Conservation (phyloP, 2,888 invertebrate genomes). For the Pyrrhosoma nymphula region DNA sequence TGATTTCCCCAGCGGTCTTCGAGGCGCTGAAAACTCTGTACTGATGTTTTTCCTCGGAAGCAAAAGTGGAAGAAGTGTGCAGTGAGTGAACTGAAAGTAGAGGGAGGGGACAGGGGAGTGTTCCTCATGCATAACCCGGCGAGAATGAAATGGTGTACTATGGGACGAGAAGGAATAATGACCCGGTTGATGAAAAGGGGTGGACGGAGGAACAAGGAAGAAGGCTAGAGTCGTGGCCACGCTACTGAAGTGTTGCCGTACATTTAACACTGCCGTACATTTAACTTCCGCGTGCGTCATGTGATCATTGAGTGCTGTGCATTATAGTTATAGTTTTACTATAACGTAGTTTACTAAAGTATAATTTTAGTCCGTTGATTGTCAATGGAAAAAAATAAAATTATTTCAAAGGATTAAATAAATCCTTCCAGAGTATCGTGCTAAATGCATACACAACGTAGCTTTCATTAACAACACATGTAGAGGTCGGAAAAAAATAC, state of each 20-base stretch:
- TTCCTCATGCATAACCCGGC: not conserved
- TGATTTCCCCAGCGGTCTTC: not conserved
- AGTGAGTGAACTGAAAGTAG: not conserved
- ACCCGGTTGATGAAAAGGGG: not conserved
- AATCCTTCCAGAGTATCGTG: too few species aligned
- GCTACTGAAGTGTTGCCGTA: not conserved
- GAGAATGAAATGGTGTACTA: not conserved
- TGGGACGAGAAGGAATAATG: not conserved
- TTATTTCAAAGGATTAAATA: too few species aligned
- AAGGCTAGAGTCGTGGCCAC: not conserved
- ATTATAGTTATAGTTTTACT: too few species aligned
- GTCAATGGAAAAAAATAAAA: too few species aligned
- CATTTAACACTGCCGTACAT: too few species aligned
- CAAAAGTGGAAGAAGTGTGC: not conserved
- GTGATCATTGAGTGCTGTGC: too few species aligned
- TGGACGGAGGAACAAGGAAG: not conserved
- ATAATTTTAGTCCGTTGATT: too few species aligned
- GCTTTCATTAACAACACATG: too few species aligned
- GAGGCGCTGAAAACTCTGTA: not conserved
- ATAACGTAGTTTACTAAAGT: too few species aligned
- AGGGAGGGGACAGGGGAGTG: not conserved
- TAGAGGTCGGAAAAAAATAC: too few species aligned
- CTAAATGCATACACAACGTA: too few species aligned
- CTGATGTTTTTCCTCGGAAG: slow-evolving; percentile 18
- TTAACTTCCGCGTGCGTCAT: too few species aligned